Evolutionary conservation across 2,888 invertebrate species (phyloP).

Genomic region (Bugula neritina): DNA sequence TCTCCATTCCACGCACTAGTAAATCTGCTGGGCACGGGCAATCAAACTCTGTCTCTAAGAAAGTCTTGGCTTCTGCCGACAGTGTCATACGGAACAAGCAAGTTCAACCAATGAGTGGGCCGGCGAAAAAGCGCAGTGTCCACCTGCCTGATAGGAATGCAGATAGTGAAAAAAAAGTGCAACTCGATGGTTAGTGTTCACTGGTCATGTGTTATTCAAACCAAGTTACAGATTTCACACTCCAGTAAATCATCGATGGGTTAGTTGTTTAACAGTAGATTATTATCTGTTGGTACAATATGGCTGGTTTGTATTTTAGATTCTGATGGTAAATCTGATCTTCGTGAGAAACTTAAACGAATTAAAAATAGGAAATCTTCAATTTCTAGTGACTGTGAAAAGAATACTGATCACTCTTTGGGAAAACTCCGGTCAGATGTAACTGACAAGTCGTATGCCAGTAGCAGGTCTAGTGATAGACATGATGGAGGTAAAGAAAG

Average conservation of each 20-base stretch:
- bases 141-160: background rate
- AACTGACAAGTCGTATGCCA: background rate
- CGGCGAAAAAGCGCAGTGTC: background rate
- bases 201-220: too few relatives aligned
- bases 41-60: background rate
- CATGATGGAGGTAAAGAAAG: background rate
- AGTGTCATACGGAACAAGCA: background rate
- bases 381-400: background rate
- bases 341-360: background rate
- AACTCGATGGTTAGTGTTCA: background rate
- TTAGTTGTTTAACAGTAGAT: too few relatives aligned
- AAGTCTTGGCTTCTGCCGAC: conserved; percentile 2
- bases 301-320: background rate
- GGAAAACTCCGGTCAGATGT: background rate
- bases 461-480: background rate
- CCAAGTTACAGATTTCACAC: too few relatives aligned
- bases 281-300: too few relatives aligned
- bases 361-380: background rate
- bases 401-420: background rate
- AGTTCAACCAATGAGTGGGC: background rate
- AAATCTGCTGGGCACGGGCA: background rate
- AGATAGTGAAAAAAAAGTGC: background rate
- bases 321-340: conserved; percentile 18
- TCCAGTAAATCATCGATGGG: too few relatives aligned
- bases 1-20: background rate